Conservation (phyloP, 2,797 vertebrate genomes). For the Diceros bicornis region DNA sequence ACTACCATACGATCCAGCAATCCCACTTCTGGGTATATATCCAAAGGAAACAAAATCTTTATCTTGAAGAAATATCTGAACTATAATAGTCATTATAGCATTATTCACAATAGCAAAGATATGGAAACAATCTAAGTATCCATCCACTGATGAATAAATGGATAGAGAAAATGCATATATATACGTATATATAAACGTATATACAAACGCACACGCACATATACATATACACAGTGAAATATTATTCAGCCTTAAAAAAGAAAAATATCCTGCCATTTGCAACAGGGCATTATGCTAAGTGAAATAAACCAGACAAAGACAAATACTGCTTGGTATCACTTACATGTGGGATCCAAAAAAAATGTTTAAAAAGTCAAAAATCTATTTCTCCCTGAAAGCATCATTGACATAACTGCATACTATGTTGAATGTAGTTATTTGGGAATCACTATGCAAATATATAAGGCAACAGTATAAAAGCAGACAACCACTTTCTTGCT, state of each 20-base stretch:
- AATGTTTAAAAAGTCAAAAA: neutral
- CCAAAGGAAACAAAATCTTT: neutral
- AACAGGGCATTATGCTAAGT: neutral
- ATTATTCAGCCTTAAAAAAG: neutral
- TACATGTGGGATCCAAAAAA: neutral
- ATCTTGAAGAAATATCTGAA: neutral
- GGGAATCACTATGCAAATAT: accelerated
- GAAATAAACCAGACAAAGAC: neutral
- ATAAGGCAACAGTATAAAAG: neutral
- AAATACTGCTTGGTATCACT: too few relatives aligned
- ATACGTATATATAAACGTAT: too few relatives aligned
- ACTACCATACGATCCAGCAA: neutral
- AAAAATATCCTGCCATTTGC: neutral
- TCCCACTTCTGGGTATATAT: neutral
- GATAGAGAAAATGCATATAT: neutral
- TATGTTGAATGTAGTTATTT: neutral
- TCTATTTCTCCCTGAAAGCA: neutral
- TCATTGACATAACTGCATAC: accelerated
- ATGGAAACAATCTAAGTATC: neutral
- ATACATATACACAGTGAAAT: neutral
- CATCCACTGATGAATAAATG: neutral
- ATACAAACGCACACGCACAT: neutral
- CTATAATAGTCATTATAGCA: too few relatives aligned
- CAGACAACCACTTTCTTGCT: neutral
- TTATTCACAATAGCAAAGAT: too few relatives aligned